Percentiles rank a stretch among this genome's conserved stretches.
Evolutionary conservation across 2,113 vertebrate species (phyloP).

Genomic region (Cavia aperea): DNA sequence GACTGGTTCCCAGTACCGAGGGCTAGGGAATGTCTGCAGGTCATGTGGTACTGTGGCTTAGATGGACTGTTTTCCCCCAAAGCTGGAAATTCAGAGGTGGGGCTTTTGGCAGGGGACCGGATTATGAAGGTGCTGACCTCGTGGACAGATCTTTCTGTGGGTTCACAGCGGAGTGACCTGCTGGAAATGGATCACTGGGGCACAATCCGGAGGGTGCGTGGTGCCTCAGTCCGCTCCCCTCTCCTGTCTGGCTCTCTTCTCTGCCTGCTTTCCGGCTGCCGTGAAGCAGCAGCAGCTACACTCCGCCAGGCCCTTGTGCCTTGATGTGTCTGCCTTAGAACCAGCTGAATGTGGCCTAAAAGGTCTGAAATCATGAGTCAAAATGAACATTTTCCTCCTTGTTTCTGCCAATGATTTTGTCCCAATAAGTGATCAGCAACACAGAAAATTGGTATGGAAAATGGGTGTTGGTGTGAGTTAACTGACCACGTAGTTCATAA

Average conservation of each 20-base stretch:
- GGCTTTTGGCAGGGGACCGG: background rate
- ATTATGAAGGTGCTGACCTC: background rate
- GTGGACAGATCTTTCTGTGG: background rate
- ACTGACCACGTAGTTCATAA: background rate
- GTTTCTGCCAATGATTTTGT: background rate
- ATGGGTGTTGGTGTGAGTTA: background rate
- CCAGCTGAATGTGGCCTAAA: background rate
- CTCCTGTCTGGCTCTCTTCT: background rate
- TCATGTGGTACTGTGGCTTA: background rate
- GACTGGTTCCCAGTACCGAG: background rate
- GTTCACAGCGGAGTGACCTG: background rate
- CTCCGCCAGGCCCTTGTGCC: background rate
- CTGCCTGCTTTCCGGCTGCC: background rate
- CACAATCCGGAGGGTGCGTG: background rate
- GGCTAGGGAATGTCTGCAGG: background rate
- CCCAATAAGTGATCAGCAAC: background rate
- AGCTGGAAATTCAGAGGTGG: background rate
- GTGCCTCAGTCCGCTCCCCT: background rate
- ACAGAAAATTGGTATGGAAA: background rate
- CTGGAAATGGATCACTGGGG: background rate
- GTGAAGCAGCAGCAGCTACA: background rate
- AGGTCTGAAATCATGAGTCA: background rate
- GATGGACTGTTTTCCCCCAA: background rate
- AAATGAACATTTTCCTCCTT: background rate
- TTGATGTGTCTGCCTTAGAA: background rate